A percentile compares a stretch with the other conserved stretches of the same genome.
Conservation (phyloP, 2,888 invertebrate genomes). For the Imbricaverruca yamaguchii region DNA sequence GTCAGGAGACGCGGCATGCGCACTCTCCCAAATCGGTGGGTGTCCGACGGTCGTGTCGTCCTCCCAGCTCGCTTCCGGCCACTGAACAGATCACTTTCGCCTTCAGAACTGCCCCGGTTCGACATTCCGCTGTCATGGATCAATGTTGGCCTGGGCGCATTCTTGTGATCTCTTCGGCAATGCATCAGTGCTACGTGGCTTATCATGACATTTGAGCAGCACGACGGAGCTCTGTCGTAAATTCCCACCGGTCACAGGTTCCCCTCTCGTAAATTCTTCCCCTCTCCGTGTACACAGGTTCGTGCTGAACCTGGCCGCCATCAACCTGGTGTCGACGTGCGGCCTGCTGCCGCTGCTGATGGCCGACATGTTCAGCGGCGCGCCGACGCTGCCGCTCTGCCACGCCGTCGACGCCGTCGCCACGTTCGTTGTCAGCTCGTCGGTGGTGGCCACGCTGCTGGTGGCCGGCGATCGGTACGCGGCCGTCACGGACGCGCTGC, state of each 20-base stretch:
- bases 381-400: slow-evolving; percentile 47
- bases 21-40: slow-evolving; percentile 1
- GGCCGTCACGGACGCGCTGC: slow-evolving; percentile 57
- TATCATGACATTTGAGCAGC: neutral
- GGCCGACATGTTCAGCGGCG: slow-evolving; percentile 39
- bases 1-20: slow-evolving; percentile 11
- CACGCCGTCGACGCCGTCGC: slow-evolving; percentile 55
- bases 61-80: too few relatives aligned
- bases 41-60: neutral
- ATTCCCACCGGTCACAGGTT: too few relatives aligned
- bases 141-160: too few relatives aligned
- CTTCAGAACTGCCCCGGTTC: too few relatives aligned
- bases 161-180: neutral
- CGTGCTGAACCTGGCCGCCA: slow-evolving; percentile 54
- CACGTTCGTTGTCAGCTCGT: slow-evolving; percentile 48
- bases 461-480: slow-evolving; percentile 59
- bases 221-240: too few relatives aligned
- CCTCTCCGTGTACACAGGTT: slow-evolving; percentile 50
- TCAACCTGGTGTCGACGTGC: slow-evolving; percentile 43
- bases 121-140: too few relatives aligned
- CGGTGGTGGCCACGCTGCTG: slow-evolving; percentile 54
- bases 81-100: too few relatives aligned
- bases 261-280: too few relatives aligned
- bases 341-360: slow-evolving; percentile 43
- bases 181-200: neutral